A percentile compares a stretch with the other conserved stretches of the same genome.
Conservation (phyloP, 2,113 vertebrate genomes). For the Tretioscincus oriximinensis region DNA sequence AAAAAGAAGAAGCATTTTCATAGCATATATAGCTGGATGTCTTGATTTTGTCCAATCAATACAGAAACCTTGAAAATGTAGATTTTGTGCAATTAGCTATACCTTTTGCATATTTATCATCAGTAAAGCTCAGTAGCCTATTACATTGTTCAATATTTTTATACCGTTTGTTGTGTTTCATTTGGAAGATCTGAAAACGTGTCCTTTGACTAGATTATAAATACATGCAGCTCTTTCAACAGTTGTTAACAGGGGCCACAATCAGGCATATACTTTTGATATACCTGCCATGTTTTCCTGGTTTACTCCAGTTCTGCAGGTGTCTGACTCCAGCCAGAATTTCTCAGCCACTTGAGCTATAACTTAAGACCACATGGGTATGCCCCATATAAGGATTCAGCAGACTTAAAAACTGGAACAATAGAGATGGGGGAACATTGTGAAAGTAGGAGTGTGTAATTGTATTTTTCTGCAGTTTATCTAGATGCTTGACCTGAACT, state of each 20-base stretch:
- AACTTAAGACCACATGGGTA: neutral
- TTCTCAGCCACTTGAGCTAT: neutral
- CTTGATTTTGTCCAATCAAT: neutral
- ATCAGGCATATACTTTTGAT: too few species aligned
- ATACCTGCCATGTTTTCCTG: too few species aligned
- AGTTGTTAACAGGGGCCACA: too few species aligned
- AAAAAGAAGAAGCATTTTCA: neutral
- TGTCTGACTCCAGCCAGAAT: too few species aligned
- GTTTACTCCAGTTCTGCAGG: too few species aligned
- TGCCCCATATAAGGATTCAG: neutral
- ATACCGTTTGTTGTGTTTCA: neutral
- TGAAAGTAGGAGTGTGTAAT: constrained; percentile 58
- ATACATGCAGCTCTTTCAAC: too few species aligned
- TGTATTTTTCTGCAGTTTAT: constrained; percentile 40
- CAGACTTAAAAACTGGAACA: neutral
- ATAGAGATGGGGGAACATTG: neutral
- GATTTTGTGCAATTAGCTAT: neutral
- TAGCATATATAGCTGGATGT: neutral
- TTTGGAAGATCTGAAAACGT: neutral
- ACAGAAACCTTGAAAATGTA: too few species aligned
- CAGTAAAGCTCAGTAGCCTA: neutral
- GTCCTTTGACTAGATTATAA: too few species aligned
- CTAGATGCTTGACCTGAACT: constrained; percentile 54
- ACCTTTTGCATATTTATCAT: neutral
- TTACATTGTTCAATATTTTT: neutral